These are phyloP conservation scores for Lagothrix lagotricha DNA, from an alignment of 2,797 vertebrate species.

Conservation along the genomic window DNA sequence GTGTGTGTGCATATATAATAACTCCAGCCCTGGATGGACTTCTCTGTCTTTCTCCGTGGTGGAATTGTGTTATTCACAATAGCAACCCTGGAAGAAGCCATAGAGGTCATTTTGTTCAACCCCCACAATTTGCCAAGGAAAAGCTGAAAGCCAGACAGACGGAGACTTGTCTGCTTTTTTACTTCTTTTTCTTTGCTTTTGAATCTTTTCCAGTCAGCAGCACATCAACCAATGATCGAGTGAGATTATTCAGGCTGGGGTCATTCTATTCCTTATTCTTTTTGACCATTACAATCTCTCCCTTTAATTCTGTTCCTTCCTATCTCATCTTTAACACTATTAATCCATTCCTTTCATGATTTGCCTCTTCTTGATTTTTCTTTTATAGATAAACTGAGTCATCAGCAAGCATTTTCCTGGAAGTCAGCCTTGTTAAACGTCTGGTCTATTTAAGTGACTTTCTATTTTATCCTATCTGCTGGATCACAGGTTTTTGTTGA, in stretches of 20 bases:
- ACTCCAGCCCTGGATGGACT: background rate
- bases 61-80: background rate
- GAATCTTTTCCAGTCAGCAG: conserved; percentile 46
- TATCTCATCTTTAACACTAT: conserved; percentile 75
- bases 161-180: conserved; percentile 42
- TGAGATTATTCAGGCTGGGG: conserved; percentile 53
- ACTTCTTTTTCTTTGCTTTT: conserved; percentile 60
- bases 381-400: conserved; percentile 77
- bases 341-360: conserved; percentile 71
- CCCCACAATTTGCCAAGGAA: conserved; percentile 2
- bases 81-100: background rate
- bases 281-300: conserved; percentile 56
- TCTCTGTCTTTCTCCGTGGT: background rate
- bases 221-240: background rate
- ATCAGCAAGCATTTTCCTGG: conserved; percentile 59
- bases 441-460: conserved; percentile 47
- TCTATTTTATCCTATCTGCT: conserved; percentile 72
- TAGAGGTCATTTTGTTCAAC: conserved; percentile 49
- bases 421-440: conserved; percentile 42
- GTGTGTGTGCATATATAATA: background rate
- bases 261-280: conserved; percentile 57
- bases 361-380: conserved; percentile 62
- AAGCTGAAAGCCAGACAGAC: conserved; percentile 14
- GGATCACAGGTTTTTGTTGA: conserved; percentile 69
- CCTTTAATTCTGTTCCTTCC: conserved; percentile 58